These are phyloP conservation scores for Scyliorhinus canicula DNA, from an alignment of 2,797 vertebrate genomes.

Conservation along the genomic window DNA sequence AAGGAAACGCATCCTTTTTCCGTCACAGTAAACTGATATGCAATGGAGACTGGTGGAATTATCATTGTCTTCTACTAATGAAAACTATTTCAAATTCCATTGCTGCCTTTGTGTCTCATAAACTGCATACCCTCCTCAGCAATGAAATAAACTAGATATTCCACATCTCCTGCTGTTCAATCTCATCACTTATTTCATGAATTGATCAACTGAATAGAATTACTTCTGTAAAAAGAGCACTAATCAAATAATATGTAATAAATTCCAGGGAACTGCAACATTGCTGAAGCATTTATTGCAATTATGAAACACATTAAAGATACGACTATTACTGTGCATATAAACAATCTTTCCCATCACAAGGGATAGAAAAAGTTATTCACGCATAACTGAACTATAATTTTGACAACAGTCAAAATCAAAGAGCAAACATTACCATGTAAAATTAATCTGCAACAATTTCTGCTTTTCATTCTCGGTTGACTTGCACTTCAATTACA, in stretches of 20 bases:
- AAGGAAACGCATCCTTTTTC: constrained; percentile 5
- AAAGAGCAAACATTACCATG: not conserved
- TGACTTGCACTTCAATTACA: constrained; percentile 17
- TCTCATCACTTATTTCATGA: not conserved
- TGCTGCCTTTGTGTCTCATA: not conserved
- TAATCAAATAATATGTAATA: not conserved
- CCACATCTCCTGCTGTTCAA: not conserved
- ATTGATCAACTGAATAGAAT: not conserved
- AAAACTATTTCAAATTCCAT: not conserved
- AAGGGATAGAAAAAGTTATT: not conserved
- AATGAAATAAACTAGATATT: not conserved
- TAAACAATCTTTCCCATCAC: no score
- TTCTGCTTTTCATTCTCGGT: not conserved
- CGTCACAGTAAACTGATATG: not conserved
- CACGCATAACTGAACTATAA: not conserved
- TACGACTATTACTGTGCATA: not conserved
- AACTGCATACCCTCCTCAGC: not conserved
- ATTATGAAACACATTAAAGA: not conserved
- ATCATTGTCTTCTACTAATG: not conserved
- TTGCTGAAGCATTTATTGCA: not conserved
- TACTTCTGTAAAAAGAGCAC: not conserved
- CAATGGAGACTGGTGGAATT: not conserved
- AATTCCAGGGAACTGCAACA: not conserved
- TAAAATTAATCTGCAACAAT: not conserved
- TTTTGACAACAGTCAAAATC: not conserved